Evolutionary conservation across 2,888 invertebrate genomes (phyloP).

Genomic region (Rugalucina vietnamica): DNA sequence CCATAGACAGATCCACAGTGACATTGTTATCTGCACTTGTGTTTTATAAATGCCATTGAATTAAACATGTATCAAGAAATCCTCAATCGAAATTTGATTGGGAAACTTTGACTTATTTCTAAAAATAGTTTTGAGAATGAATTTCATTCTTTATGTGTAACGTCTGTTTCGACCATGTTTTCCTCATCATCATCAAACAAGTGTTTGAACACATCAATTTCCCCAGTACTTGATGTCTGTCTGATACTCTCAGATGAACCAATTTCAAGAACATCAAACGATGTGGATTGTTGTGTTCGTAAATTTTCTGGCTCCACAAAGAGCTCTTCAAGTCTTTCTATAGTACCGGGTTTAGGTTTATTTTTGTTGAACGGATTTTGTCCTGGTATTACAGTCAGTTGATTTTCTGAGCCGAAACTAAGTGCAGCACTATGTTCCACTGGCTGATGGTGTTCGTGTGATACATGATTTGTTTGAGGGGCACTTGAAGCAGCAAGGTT

Average conservation of each 20-base stretch:
- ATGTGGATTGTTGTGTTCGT: background rate
- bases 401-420: conserved; percentile 46
- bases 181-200: conserved; percentile 60
- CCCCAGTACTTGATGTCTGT: conserved; percentile 45
- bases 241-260: conserved; percentile 24
- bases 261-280: conserved; percentile 29
- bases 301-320: conserved; percentile 34
- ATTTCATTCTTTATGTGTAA: background rate
- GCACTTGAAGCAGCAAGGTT: background rate
- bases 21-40: no score
- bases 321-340: conserved; percentile 38
- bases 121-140: no score
- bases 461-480: background rate
- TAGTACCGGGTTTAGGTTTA: background rate
- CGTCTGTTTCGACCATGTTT: no score
- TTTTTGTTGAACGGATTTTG: conserved; percentile 38
- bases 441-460: background rate
- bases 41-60: no score
- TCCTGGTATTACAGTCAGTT: conserved; percentile 49
- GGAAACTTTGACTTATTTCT: no score
- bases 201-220: conserved; percentile 58
- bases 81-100: no score
- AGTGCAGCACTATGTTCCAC: background rate
- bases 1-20: no score
- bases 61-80: no score